Conservation (phyloP, 2,888 invertebrate species). For the Unio pictorum region DNA sequence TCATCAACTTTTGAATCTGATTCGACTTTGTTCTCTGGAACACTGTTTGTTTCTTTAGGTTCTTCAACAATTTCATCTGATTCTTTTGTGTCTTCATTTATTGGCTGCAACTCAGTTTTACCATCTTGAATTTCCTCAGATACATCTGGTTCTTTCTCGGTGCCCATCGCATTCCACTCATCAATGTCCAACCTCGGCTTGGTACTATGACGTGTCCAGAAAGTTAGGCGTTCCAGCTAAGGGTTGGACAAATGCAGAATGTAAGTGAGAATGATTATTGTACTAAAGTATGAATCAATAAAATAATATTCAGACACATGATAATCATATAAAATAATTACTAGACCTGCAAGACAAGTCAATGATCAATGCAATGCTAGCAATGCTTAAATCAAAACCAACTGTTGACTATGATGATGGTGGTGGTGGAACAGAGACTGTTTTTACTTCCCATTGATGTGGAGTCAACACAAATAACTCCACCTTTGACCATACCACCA, state of each 20-base stretch:
- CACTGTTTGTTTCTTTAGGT: background rate
- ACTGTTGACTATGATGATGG: too few species aligned
- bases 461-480: too few species aligned
- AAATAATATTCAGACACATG: background rate
- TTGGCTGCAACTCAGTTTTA: background rate
- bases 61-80: background rate
- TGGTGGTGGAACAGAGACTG: too few species aligned
- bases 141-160: background rate
- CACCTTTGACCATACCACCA: too few species aligned
- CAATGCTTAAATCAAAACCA: too few species aligned
- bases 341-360: background rate
- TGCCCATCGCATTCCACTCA: slow-evolving; percentile 10
- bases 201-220: slow-evolving; percentile 53
- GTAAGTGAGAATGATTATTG: background rate
- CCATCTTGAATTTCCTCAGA: background rate
- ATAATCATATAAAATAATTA: background rate
- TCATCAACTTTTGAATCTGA: background rate
- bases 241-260: background rate
- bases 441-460: too few species aligned
- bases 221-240: slow-evolving; percentile 53
- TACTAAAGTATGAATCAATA: background rate
- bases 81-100: background rate
- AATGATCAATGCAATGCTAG: background rate
- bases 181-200: slow-evolving; percentile 49
- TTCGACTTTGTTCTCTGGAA: too few species aligned